A percentile compares a stretch with the other conserved stretches of the same genome.
These are phyloP conservation scores for Drosophila subobscura DNA, from an alignment of 1,140 invertebrate genomes.

Conservation along the genomic window DNA sequence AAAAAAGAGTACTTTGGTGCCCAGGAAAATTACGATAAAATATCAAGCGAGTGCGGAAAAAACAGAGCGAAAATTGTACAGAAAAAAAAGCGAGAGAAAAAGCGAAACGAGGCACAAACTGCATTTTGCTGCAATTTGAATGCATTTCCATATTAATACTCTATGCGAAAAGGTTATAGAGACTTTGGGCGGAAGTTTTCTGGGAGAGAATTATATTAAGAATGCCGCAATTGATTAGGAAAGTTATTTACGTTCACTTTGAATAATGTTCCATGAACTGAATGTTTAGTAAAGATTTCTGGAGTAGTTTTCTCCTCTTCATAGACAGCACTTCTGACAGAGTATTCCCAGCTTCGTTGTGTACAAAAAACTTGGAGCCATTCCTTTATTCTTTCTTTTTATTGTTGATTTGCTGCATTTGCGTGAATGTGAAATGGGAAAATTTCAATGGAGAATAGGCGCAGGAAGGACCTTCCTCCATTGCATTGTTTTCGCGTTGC, in stretches of 20 bases:
- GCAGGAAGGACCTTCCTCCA: slow-evolving; percentile 57
- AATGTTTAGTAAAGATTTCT: no score
- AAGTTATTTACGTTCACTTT: no score
- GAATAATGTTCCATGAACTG: no score
- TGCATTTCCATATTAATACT: slow-evolving; percentile 49
- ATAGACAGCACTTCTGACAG: background rate
- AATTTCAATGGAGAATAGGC: slow-evolving; percentile 78
- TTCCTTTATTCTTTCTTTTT: slow-evolving; percentile 47
- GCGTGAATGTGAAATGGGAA: slow-evolving; percentile 71
- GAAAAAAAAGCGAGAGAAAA: slow-evolving; percentile 2
- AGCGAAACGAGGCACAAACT: slow-evolving; percentile 31
- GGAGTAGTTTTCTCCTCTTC: no score
- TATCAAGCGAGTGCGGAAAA: slow-evolving; percentile 26
- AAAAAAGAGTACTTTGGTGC: slow-evolving; percentile 23
- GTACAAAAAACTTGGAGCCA: background rate
- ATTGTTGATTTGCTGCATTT: slow-evolving; percentile 70
- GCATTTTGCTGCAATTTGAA: slow-evolving; percentile 65
- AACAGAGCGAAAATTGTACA: slow-evolving; percentile 10
- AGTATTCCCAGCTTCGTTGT: slow-evolving; percentile 7
- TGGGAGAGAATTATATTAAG: no score
- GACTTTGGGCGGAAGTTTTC: no score
- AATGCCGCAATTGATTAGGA: no score
- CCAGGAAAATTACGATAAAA: slow-evolving; percentile 68
- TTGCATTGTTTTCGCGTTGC: slow-evolving; percentile 69
- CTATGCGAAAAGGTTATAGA: background rate